Evolutionary conservation across 2,888 invertebrate genomes (phyloP).

Genomic region (Catonia carolina): DNA sequence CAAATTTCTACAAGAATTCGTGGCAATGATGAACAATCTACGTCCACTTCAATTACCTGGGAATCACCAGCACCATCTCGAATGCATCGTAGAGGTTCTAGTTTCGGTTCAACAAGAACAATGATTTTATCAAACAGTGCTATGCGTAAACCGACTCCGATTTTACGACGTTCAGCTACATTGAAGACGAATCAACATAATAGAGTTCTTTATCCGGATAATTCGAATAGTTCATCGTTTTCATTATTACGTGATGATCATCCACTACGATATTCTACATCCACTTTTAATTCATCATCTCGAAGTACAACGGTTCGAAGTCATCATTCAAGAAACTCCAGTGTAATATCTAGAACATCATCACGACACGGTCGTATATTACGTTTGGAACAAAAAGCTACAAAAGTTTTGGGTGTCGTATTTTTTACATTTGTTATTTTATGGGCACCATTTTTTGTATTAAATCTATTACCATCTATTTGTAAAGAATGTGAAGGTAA

Average conservation of each 20-base stretch:
- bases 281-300: background rate
- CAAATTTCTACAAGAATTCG: too few species aligned
- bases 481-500: constrained; percentile 72
- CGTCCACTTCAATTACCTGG: constrained; percentile 35
- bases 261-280: background rate
- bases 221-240: background rate
- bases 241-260: too few species aligned
- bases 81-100: constrained; percentile 28
- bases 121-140: constrained; percentile 52
- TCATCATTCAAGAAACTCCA: constrained; percentile 72
- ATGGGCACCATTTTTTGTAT: constrained; percentile 93
- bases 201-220: background rate
- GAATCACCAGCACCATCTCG: constrained; percentile 26
- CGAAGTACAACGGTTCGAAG: constrained; percentile 49
- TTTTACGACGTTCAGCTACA: constrained; percentile 55
- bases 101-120: constrained; percentile 46
- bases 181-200: constrained; percentile 46
- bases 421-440: constrained; percentile 91
- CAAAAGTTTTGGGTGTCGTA: constrained; percentile 89
- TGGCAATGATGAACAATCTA: too few species aligned
- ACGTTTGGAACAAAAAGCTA: constrained; percentile 89
- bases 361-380: constrained; percentile 78
- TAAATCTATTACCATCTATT: constrained; percentile 78
- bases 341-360: constrained; percentile 52
- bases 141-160: constrained; percentile 38